These are phyloP conservation scores for Dasypus novemcinctus DNA, from an alignment of 2,113 vertebrate species.

Conservation along the genomic window DNA sequence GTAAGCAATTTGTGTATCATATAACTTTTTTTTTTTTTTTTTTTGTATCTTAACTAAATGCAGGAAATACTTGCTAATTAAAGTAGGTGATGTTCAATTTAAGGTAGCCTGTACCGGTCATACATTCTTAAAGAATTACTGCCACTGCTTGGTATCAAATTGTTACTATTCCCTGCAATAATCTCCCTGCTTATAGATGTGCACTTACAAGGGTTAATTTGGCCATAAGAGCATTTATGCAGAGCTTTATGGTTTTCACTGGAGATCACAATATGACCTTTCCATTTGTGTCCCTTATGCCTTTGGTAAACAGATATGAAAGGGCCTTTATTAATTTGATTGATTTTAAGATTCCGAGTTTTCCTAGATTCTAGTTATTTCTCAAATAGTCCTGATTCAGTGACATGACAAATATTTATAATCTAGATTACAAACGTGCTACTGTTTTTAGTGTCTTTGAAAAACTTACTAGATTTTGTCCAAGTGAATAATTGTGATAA, in stretches of 20 bases:
- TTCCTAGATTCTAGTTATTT: slow-evolving; percentile 63
- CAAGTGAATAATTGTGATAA: background rate
- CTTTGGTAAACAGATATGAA: slow-evolving; percentile 73
- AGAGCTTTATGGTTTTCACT: slow-evolving; percentile 64
- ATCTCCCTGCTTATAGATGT: slow-evolving; percentile 19
- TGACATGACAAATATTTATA: background rate
- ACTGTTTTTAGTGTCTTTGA: slow-evolving; percentile 25
- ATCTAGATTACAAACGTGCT: background rate
- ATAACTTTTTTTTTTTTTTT: background rate
- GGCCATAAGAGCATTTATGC: slow-evolving; percentile 67
- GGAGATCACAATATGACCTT: slow-evolving; percentile 67
- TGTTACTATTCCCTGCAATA: background rate
- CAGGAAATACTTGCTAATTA: background rate
- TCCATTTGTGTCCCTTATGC: slow-evolving; percentile 48
- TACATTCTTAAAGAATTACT: background rate
- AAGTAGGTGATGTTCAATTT: background rate
- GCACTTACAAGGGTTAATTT: slow-evolving; percentile 72
- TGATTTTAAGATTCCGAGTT: slow-evolving; percentile 69
- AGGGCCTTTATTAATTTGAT: slow-evolving; percentile 70
- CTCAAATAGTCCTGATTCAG: slow-evolving; percentile 29
- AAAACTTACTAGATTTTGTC: slow-evolving; percentile 48
- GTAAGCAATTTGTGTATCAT: background rate
- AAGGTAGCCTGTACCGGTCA: background rate
- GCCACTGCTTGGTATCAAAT: background rate
- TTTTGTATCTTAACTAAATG: background rate